Evolutionary conservation across 2,113 vertebrate species (phyloP).

Genomic region (Mesitornis unicolor): DNA sequence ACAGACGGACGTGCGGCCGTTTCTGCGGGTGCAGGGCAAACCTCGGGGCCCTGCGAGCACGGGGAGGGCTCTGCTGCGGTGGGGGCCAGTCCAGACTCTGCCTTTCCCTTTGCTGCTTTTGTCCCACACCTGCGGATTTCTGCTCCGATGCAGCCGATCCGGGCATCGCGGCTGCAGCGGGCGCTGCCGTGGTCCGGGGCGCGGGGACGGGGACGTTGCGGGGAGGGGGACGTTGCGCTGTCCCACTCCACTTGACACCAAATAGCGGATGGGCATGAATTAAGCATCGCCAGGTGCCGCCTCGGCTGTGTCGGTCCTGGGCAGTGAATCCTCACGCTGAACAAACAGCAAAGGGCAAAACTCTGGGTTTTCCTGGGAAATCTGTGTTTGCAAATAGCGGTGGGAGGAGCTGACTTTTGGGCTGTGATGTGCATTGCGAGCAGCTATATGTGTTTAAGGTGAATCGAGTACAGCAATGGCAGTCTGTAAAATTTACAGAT

Average conservation of each 20-base stretch:
- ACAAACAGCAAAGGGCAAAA: background rate
- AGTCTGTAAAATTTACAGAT: background rate
- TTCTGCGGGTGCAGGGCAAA: background rate
- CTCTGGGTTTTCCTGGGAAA: no score
- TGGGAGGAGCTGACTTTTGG: background rate
- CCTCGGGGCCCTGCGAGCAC: no score
- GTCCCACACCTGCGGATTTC: background rate
- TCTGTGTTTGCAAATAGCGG: no score
- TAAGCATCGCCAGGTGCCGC: background rate
- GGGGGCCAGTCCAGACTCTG: no score
- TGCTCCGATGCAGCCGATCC: background rate
- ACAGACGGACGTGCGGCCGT: rapidly evolving
- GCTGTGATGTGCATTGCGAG: background rate
- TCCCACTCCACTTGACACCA: background rate
- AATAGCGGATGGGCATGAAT: conserved; percentile 69
- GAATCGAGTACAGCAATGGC: background rate
- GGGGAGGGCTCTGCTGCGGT: rapidly evolving
- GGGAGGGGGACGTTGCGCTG: conserved; percentile 39
- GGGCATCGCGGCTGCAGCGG: no score
- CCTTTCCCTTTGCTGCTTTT: background rate
- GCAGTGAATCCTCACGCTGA: background rate
- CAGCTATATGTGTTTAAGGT: background rate
- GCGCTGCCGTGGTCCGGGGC: background rate
- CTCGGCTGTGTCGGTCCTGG: background rate
- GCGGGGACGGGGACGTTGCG: background rate